Evolutionary conservation across 2,113 vertebrate genomes (phyloP), one percentile per base, ranked within the genome.

Genomic region (Tachysurus fulvidraco): DNA sequence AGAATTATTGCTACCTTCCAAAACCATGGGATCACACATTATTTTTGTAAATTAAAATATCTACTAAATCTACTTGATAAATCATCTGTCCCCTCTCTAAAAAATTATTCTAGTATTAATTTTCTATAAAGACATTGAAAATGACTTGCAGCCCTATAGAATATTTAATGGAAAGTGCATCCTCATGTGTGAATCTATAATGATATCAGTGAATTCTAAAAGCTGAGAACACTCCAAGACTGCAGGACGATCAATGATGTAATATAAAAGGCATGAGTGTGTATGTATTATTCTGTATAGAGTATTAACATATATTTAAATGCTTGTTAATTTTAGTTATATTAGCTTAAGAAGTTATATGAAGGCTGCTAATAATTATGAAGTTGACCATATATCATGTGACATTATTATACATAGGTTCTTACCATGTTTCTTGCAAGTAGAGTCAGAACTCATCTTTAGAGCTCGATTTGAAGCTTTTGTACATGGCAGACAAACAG

Each of bases 401-500:
- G 23, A 1, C 25, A 30, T 67, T 52, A 16, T 11, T 36, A 21
- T 46, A 21, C 5, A 83, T 23, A 8, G 25, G 28, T 74, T 44
- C 88, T 87, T 88, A 95, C 95, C 83, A 85, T 95, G 95, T 73
- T 92, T 67, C 62, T 91, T 64, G 88, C 95, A 95, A 59, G 92
- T 94, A 19, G 92, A 88, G 87, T 92, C 91, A 69, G 81, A 52
- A 91, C 16, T 80, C 57, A 91, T 91, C 90, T 92, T 94, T 83
- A 95, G 86, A 83, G 95, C 95, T 54, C 93, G 91, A 77, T 86
- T 93, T 74, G 92, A 93, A 13, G 94, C 89, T 21, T 92, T 88
- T 0, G 94, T 94, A 59, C 94, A 95, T 0, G 94, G 94, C 87
- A 95, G 87, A 86, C 95, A 95, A 87, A 95, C 91, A 0, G 95